Evolutionary conservation across 2,113 vertebrate species (phyloP), one percentile per base, ranked within the genome.

Genomic region (Calcarius ornatus): DNA sequence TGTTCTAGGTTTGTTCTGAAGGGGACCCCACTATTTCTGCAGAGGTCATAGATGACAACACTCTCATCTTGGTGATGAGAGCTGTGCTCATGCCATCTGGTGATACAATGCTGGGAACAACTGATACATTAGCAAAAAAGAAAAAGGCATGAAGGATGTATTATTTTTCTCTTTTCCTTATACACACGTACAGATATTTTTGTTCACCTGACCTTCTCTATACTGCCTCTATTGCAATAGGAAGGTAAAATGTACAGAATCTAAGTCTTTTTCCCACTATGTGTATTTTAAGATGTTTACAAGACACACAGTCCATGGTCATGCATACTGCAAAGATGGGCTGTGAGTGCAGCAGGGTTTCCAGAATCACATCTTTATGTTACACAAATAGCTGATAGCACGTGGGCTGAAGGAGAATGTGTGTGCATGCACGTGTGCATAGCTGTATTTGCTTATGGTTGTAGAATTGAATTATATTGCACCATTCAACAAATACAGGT

Each of bases 221-320:
- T 75, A 47, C 21, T 64, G 12, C 27, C 13, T 80, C 69, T 80
- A 19, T 43, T 93, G n/a, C 25, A 92, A 7, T 2, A 61, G 20
- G 73, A 78, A 17, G 31, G 48, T 47, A 81, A 64, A 87, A 37
- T 18, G 14, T 3, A 2, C 21, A 84, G 57, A 68, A 76, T 75
- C 15, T 30, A 40, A 20, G 7, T 82, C 27, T 10, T 81, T 75
- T 85, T n/a, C 59, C 19, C 31, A 21, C 14, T 50, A 12, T 30
- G 10, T 43, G 13, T 73, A 38, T 80, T 92, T 80, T 48, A 56
- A 88, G 23, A 30, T 57, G 33, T 90, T 94, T 91, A 31, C 17
- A 18, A 81, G 45, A 61, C 30, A 21, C 6, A 0, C 13, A 25
- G 30, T 38, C 42, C 56, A 7, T 0, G 0, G 40, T 69, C 0